Percentiles rank a stretch among this genome's conserved stretches.
Conservation (phyloP, 37 sponge, comb jelly and placozoan genomes). For the Eunapius fragilis region DNA sequence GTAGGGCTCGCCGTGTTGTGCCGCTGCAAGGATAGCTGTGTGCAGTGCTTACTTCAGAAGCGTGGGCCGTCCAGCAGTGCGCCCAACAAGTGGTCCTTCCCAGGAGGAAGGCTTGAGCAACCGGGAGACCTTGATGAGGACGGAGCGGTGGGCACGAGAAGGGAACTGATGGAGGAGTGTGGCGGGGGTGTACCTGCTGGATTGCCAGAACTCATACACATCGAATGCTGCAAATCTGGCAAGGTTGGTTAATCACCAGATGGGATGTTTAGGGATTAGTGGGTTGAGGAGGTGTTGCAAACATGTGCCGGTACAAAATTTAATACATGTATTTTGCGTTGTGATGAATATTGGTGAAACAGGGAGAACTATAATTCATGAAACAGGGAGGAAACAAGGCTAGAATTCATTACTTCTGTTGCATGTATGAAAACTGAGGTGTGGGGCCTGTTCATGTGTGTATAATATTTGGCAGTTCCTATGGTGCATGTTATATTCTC, state of each 20-base stretch:
- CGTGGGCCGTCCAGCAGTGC: constrained; percentile 41
- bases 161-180: constrained; percentile 77
- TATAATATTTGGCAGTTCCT: no score
- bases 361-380: no score
- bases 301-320: no score
- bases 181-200: constrained; percentile 78
- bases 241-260: constrained; percentile 18
- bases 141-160: constrained; percentile 61
- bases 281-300: no score
- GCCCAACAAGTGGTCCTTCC: constrained; percentile 87
- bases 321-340: no score
- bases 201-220: constrained; percentile 84
- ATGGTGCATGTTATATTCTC: no score
- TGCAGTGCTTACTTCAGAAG: constrained; percentile 53
- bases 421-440: no score
- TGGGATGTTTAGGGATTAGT: neutral
- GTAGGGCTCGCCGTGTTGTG: constrained; percentile 76
- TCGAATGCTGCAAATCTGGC: constrained; percentile 70
- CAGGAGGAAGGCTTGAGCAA: constrained; percentile 75
- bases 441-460: no score
- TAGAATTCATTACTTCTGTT: no score
- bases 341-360: no score
- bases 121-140: constrained; percentile 71
- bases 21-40: constrained; percentile 49
- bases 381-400: no score